These are phyloP conservation scores for Lepidostoma basale DNA, from an alignment of 1,140 invertebrate species.

Conservation along the genomic window DNA sequence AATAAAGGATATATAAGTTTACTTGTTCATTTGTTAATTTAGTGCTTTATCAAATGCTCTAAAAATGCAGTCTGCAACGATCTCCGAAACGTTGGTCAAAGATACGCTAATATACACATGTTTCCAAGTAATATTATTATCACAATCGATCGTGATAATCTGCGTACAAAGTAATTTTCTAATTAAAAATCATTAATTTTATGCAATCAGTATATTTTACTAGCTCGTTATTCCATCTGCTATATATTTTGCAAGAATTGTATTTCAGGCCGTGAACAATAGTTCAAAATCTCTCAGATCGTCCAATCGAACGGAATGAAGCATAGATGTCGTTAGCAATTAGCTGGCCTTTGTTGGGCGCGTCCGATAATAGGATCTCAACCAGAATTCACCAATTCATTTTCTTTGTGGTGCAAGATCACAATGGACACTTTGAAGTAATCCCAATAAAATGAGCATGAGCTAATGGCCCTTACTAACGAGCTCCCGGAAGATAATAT, in stretches of 20 bases:
- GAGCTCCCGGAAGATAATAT: constrained; percentile 18
- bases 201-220: neutral
- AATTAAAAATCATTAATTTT: neutral
- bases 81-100: too few species aligned
- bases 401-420: constrained; percentile 12
- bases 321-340: neutral
- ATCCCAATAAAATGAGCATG: constrained; percentile 24
- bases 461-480: constrained; percentile 22
- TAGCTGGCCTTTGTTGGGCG: neutral
- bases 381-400: neutral
- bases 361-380: neutral
- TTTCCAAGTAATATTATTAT: too few species aligned
- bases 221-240: neutral
- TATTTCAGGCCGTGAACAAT: too few species aligned
- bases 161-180: neutral
- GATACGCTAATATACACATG: too few species aligned
- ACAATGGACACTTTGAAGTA: constrained; percentile 26
- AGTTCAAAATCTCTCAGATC: too few species aligned
- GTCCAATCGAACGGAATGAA: neutral
- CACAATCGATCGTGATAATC: too few species aligned
- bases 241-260: neutral
- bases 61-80: too few species aligned
- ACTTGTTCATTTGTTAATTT: too few species aligned
- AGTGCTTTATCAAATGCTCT: too few species aligned
- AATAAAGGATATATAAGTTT: too few species aligned